Evolutionary conservation across 2,113 vertebrate species (phyloP).

Genomic region (Pterocles gutturalis): DNA sequence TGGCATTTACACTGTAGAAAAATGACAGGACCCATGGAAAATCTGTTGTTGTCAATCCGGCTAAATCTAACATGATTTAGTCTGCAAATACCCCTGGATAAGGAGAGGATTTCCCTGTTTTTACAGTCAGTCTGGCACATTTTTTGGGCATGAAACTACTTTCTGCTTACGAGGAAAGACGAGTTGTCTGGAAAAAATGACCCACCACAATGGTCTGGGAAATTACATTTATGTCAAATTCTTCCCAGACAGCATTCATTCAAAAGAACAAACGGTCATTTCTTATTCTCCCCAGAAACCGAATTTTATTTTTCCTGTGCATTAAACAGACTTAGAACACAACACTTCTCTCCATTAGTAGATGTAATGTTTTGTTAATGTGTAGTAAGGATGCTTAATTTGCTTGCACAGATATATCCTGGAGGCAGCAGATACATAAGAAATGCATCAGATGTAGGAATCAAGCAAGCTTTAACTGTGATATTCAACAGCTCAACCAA

Average conservation of each 20-base stretch:
- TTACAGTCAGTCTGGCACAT: background rate
- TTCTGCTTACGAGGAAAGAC: background rate
- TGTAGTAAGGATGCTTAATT: constrained; percentile 1
- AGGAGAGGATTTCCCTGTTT: background rate
- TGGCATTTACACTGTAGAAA: background rate
- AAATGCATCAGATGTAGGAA: background rate
- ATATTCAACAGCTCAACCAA: background rate
- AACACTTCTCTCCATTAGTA: background rate
- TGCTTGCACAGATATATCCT: background rate
- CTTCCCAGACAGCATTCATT: background rate
- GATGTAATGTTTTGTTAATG: constrained; percentile 1
- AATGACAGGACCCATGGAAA: background rate
- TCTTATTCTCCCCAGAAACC: background rate
- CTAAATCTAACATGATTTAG: background rate
- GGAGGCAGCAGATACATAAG: constrained; percentile 11
- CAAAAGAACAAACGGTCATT: background rate
- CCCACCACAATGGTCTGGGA: background rate
- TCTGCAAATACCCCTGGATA: background rate
- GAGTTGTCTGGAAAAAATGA: background rate
- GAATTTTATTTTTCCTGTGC: background rate
- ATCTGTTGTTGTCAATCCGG: background rate
- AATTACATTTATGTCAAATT: constrained; percentile 9
- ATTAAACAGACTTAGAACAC: background rate
- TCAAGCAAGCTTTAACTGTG: background rate
- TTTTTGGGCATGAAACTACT: background rate